Evolutionary conservation across 2,797 vertebrate genomes (phyloP).

Genomic region (Ptychadena robeensis): DNA sequence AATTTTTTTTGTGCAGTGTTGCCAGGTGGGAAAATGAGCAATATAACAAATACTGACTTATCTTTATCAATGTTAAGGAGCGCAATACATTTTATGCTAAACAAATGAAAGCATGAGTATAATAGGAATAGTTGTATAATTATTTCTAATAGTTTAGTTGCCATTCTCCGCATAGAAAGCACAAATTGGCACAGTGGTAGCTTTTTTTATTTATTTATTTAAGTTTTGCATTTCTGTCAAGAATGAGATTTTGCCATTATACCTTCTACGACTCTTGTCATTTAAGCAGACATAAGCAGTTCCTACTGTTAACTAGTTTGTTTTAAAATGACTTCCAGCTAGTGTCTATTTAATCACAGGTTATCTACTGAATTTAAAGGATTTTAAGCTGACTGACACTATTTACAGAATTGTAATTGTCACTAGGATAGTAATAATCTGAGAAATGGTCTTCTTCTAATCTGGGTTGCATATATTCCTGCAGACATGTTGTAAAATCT

Average conservation of each 20-base stretch:
- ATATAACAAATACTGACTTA: slow-evolving; percentile 38
- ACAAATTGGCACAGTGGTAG: not conserved
- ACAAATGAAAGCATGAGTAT: slow-evolving; percentile 20
- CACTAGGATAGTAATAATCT: too few relatives aligned
- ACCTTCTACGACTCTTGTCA: not conserved
- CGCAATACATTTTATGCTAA: slow-evolving; percentile 29
- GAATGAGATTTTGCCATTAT: not conserved
- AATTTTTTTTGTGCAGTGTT: slow-evolving; percentile 32
- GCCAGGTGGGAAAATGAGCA: slow-evolving; percentile 20
- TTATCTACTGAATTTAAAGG: too few relatives aligned
- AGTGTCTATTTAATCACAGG: too few relatives aligned
- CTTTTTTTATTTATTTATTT: slow-evolving; percentile 3
- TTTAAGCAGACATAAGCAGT: not conserved
- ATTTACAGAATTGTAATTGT: too few relatives aligned
- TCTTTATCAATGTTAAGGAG: slow-evolving; percentile 30
- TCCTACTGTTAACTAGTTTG: not conserved
- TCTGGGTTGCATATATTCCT: too few relatives aligned
- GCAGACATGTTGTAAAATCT: too few relatives aligned
- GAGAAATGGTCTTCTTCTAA: too few relatives aligned
- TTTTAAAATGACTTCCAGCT: too few relatives aligned
- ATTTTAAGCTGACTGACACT: too few relatives aligned
- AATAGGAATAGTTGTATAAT: slow-evolving; percentile 1
- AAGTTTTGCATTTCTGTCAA: not conserved
- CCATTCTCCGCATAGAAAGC: not conserved
- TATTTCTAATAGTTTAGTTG: not conserved